Base-by-base conservation (phyloP, 2,797 vertebrate species). In the Alouatta caraya region DNA sequence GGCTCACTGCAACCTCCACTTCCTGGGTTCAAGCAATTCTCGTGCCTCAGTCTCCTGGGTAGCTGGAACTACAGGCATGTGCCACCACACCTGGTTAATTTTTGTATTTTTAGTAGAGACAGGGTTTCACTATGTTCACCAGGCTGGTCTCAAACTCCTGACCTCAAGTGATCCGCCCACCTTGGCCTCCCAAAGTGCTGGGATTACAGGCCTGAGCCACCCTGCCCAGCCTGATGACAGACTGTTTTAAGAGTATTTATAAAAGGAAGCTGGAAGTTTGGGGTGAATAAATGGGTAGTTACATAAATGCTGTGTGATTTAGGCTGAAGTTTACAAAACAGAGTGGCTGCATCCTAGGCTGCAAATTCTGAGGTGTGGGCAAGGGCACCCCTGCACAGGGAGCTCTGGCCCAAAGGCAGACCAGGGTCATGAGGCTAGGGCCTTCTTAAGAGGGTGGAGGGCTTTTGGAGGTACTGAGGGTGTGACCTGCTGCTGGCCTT, bases 161-260 rank as follows among this genome's bases (percentile, higher is more conserved):
- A 67, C 61, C 61, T 67, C 15, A 67, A n/a, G 61, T 67, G 61
- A 67, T 67, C 61, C 1, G 0, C 30, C 61, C 33, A 19, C 61
- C 15, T 17, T 67, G 61, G 61, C 61, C 61, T 67, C 30, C 7
- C 61, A 19, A n/a, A n/a, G 30, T 67, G 61, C 61, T n/a, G 33
- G 15, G 61, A 67, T 67, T n/a, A 67, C 15, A 67, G 61, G 30
- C 33, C 33, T 67, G 61, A n/a, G 30, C 33, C 7, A 67, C 15
- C 15, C 33, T 17, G 33, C 61, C 61, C 33, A 67, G 61, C 61
- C 33, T n/a, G 61, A 67, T 67, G 33, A n/a, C 33, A 67, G 61
- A 67, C n/a, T 48, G 19, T 76, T 82, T 88, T 26, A 91, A 93
- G 85, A 94, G 21, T 70, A 50, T 94, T 96, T 93, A 33, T 90